Evolutionary conservation across 1,140 invertebrate genomes (phyloP), one percentile per base, ranked within the genome.

Genomic region (Delia radicum): DNA sequence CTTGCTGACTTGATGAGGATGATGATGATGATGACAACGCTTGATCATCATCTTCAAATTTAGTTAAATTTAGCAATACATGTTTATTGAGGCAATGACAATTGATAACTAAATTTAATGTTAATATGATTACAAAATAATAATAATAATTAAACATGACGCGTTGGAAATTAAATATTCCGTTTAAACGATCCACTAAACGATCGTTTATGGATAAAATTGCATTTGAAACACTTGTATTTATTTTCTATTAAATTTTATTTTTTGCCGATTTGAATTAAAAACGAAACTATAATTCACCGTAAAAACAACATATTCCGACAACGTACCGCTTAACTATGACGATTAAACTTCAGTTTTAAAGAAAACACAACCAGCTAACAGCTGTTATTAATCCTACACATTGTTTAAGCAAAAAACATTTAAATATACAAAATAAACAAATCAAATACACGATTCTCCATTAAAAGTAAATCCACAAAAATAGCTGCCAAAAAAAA

Each of bases 331-430:
- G 29, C 21, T 69, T 33, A 21, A 69, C 65, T 69, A 69, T 69
- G 65, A 33, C 29, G 15, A 31, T 33, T n/a, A 13, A 6, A 2
- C 15, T 13, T 0, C 7, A 24, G 3, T 33, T 3, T 18, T 24
- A 33, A 33, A n/a, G n/a, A 69, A 55, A 21, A 21, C 48, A 8
- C 8, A 21, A n/a, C n/a, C 7, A 37, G 15, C 29, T n/a, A 69
- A 69, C 65, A 69, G 65, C 65, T 69, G 65, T 65, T 65, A 21
- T 63, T 63, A 69, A 37, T 37, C 65, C 65, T 26, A 69, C 65
- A 55, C 21, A 15, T 42, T 21, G 8, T 55, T 55, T 55, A 10
- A 42, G 37, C 65, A 69, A 69, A 69, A 69, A 69, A 33, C 21
- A 24, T 69, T 31, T 37, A 33, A 69, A 37, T 33, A 33, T 37